phyloP scores from a whole-genome alignment of 1,140 invertebrate species.

The Atopsyche davidsoni region DNA sequence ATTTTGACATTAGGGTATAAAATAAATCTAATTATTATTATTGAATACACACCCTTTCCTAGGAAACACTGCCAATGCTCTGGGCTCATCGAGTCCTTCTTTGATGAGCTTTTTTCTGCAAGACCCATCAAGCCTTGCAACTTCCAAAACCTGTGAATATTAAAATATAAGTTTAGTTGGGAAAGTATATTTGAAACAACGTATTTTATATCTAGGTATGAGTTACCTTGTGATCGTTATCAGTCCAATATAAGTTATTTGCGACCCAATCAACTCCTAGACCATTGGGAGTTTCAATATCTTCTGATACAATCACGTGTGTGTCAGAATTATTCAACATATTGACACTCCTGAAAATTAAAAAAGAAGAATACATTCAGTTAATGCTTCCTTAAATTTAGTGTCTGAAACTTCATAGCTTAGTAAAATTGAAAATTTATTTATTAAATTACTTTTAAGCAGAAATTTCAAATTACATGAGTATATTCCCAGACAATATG shows the following conservation, averaged over 20 bases:
- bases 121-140: slow-evolving; percentile 72
- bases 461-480: no score
- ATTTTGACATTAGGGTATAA: background rate
- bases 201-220: background rate
- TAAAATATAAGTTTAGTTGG: background rate
- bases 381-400: no score
- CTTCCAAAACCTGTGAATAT: slow-evolving; percentile 59
- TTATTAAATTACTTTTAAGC: no score
- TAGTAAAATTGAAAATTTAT: slow-evolving; percentile 4
- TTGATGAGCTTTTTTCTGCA: slow-evolving; percentile 65
- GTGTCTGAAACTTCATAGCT: no score
- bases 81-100: slow-evolving; percentile 64
- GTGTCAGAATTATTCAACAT: slow-evolving; percentile 60
- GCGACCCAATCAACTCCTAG: slow-evolving; percentile 84
- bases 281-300: slow-evolving; percentile 65
- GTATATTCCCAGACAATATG: no score
- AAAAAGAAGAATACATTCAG: no score
- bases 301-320: slow-evolving; percentile 52
- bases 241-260: slow-evolving; percentile 87
- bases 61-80: slow-evolving; percentile 71
- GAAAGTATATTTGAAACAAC: background rate
- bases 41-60: slow-evolving; percentile 59
- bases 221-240: slow-evolving; percentile 65
- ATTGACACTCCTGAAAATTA: slow-evolving; percentile 57
- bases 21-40: background rate